Evolutionary conservation across 2,113 vertebrate genomes (phyloP).

Genomic region (Motacilla alba): DNA sequence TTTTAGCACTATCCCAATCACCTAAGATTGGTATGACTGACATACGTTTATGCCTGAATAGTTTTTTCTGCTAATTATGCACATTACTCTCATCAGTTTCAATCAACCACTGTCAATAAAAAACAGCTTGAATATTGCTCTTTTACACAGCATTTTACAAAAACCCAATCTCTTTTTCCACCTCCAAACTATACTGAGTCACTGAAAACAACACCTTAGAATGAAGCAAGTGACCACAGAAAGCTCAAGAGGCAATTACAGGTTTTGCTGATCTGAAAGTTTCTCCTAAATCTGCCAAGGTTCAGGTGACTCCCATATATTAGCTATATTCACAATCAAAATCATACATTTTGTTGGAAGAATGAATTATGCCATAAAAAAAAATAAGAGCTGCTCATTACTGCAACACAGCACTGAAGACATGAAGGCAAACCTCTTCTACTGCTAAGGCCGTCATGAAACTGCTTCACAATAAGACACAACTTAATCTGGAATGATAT

Average conservation of each 20-base stretch:
- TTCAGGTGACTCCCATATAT: not conserved
- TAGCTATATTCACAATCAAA: not conserved
- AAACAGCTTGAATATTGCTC: not conserved
- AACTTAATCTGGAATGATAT: not conserved
- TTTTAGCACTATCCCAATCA: not conserved
- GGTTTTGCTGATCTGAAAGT: not conserved
- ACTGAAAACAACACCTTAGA: not conserved
- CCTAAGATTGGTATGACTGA: not conserved
- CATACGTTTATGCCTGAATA: not conserved
- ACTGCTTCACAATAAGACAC: not conserved
- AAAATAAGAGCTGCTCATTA: not conserved
- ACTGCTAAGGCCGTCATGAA: not conserved
- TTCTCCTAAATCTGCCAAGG: not conserved
- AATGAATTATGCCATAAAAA: not conserved
- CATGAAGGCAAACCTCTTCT: not conserved
- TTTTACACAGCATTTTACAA: not conserved
- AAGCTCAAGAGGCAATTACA: not conserved
- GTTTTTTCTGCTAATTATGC: not conserved
- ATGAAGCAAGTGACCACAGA: not conserved
- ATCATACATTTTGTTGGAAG: not conserved
- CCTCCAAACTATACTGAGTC: not conserved
- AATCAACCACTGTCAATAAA: not conserved
- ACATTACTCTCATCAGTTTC: not conserved
- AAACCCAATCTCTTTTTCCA: not conserved
- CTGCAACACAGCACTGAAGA: not conserved